Percentiles rank a stretch among this genome's conserved stretches.
Conservation (phyloP, 2,113 vertebrate genomes). For the Notarius quadriscutis region DNA sequence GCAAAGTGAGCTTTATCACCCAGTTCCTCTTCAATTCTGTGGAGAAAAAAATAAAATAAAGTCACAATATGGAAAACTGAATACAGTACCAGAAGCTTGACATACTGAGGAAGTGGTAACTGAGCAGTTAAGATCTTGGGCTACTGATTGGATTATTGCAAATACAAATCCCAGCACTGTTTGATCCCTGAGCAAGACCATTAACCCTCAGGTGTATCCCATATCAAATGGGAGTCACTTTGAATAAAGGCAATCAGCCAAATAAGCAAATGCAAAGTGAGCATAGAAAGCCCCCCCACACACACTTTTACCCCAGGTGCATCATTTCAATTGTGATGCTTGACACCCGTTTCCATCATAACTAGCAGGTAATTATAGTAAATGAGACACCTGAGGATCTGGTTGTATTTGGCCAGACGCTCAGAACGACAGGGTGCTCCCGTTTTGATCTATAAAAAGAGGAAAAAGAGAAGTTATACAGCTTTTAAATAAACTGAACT, state of each 20-base stretch:
- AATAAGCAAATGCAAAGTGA: neutral
- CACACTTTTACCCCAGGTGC: neutral
- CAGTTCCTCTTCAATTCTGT: conserved; percentile 95
- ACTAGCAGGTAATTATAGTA: neutral
- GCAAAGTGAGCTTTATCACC: conserved; percentile 89
- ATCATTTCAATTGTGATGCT: neutral
- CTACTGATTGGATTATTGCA: neutral
- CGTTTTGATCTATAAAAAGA: conserved; percentile 69
- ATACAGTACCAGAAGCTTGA: neutral
- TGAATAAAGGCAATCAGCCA: neutral
- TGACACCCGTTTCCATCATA: neutral
- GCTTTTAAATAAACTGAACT: neutral
- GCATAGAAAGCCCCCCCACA: neutral
- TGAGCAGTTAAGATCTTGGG: neutral
- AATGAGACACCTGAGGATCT: conserved; percentile 67
- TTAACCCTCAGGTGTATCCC: neutral
- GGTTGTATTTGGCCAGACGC: conserved; percentile 77
- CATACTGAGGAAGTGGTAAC: neutral
- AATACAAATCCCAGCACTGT: neutral
- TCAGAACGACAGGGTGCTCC: conserved; percentile 76
- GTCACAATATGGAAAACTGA: neutral
- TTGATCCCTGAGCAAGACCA: neutral
- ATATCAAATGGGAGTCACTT: neutral
- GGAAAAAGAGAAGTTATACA: neutral
- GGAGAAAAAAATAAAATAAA: neutral